Evolutionary conservation across 2,888 invertebrate genomes (phyloP), one percentile per base, ranked within the genome.

Genomic region (Dastarcus helophoroides): DNA sequence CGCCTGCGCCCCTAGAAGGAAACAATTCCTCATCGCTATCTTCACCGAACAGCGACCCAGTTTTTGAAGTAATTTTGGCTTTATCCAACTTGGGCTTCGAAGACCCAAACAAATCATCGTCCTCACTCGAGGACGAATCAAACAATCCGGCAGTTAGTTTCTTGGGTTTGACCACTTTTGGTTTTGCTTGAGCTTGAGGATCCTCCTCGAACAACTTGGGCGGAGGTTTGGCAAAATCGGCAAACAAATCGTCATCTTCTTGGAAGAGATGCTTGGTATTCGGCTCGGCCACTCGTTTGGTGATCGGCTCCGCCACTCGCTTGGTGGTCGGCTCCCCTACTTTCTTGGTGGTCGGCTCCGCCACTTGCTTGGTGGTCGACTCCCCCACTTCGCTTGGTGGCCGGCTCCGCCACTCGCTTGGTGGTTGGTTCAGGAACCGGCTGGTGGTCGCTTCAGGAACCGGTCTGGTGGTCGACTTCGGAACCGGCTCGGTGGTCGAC

Each of bases 1-100:
- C 24, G 23, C 17, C 22, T 8, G 25, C 33, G 11, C 23, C 37
- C 4, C 32, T 22, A 2, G 41, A 35, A 11, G 45, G 40, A 41
- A 53, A 53, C 15, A 53, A 33, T 39, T 52, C 53, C 21, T 53
- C 54, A 17, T 53, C 53, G 30, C 50, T 48, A 8, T 45, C 44
- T 29, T 49, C 51, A 1, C 63, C 62, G 44, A 61, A 60, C 11
- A 63, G 50, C 23, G 9, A 5, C 8, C 6, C 24, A 23, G 8
- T 10, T 21, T 29, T 25, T 4, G 17, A 14, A 9, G 7, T 9
- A 6, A 4, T 13, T 15, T 22, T 23, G 7, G 15, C 11, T 11
- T 29, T 12, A 3, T 25, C 9, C 5, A 12, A 12, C 9, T 7
- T 29, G 23, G 8, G 4, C 6, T 17, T 31, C 6, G 29, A 9